These are phyloP conservation scores for Syncerus caffer DNA, from an alignment of 2,797 vertebrate genomes.

Conservation along the genomic window DNA sequence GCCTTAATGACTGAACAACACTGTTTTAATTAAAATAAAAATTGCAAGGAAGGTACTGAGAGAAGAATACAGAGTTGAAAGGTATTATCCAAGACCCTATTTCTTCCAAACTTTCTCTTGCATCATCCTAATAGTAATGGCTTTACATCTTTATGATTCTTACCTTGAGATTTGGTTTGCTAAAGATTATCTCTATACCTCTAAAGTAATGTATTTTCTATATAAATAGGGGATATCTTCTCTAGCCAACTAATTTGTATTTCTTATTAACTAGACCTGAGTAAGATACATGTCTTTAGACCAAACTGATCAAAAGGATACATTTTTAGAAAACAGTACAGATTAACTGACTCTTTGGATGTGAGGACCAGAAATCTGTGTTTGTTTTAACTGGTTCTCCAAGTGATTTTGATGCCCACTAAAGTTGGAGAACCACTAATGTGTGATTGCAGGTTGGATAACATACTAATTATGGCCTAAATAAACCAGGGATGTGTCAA, in stretches of 20 bases:
- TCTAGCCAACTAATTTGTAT: background rate
- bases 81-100: background rate
- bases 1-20: background rate
- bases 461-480: background rate
- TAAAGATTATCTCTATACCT: background rate
- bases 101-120: background rate
- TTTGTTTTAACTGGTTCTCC: background rate
- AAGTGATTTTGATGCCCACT: background rate
- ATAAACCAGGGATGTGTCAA: background rate
- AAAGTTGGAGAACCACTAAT: background rate
- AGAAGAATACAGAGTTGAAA: background rate
- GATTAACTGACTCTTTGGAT: background rate
- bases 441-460: background rate
- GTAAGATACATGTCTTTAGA: background rate
- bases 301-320: background rate
- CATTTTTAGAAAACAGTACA: background rate
- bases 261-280: background rate
- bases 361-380: background rate
- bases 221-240: background rate
- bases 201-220: background rate
- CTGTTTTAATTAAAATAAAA: background rate
- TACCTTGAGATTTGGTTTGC: rapidly evolving
- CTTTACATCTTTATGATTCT: background rate
- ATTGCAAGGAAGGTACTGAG: background rate
- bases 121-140: background rate